Evolutionary conservation across 1,140 invertebrate genomes (phyloP).

Genomic region (Meloidogyne hapla): DNA sequence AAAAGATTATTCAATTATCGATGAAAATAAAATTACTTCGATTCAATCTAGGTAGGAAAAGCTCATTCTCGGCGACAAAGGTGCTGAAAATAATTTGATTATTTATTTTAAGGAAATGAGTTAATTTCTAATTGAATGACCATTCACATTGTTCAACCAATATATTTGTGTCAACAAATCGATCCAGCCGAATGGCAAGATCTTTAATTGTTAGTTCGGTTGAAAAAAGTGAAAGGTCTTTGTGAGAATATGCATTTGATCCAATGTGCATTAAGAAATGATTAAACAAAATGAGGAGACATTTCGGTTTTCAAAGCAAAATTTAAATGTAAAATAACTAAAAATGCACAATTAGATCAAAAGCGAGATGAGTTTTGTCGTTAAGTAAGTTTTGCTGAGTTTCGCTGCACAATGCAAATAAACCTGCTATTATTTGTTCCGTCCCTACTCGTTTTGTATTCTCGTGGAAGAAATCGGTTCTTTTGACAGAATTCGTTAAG

Average conservation of each 20-base stretch:
- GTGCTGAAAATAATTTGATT: conserved; percentile 21
- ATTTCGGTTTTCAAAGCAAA: too few species aligned
- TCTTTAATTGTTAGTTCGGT: neutral
- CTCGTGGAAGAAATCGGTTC: conserved; percentile 23
- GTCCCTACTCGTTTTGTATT: conserved; percentile 19
- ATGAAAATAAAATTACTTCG: conserved; percentile 25
- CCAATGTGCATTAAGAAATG: neutral
- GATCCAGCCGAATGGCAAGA: neutral
- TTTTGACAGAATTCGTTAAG: conserved; percentile 47
- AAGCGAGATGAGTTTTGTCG: neutral
- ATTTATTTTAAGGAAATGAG: neutral
- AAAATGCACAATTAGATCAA: neutral
- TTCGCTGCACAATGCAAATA: neutral
- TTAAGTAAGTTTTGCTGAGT: too few species aligned
- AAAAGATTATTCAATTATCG: neutral
- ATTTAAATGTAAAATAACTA: neutral
- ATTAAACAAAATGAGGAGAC: too few species aligned
- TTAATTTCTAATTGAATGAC: neutral
- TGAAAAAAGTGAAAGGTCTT: neutral
- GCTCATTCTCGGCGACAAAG: conserved; percentile 17
- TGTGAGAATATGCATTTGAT: neutral
- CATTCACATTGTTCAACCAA: conserved; percentile 13
- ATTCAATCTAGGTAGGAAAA: conserved; percentile 11
- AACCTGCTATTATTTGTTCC: conserved; percentile 31
- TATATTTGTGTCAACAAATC: neutral